Conservation (phyloP, 2,113 vertebrate species). For the Tinamus guttatus region DNA sequence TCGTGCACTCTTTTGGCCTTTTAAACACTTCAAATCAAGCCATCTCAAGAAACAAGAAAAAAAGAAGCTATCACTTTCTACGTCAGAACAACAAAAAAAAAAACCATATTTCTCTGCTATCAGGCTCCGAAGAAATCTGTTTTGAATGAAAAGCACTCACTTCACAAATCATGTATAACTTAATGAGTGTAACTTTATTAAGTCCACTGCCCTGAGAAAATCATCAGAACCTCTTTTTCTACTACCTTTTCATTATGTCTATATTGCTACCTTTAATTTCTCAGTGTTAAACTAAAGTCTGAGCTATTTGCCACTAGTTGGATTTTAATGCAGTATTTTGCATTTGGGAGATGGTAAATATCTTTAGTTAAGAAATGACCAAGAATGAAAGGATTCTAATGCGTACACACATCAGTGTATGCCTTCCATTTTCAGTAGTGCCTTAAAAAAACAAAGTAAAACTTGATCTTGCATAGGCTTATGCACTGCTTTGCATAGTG, state of each 20-base stretch:
- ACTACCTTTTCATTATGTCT: constrained; percentile 58
- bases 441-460: neutral
- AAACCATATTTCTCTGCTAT: neutral
- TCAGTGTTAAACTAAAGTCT: constrained; percentile 27
- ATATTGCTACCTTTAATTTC: constrained; percentile 67
- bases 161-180: constrained; percentile 48
- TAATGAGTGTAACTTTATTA: constrained; percentile 46
- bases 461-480: neutral
- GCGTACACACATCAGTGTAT: neutral
- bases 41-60: neutral
- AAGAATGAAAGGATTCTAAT: neutral
- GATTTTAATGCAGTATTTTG: constrained; percentile 44
- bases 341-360: neutral
- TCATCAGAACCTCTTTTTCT: constrained; percentile 29
- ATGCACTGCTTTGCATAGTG: neutral
- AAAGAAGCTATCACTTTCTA: neutral
- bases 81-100: neutral
- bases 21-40: neutral
- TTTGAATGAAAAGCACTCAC: constrained; percentile 54
- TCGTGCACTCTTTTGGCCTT: neutral
- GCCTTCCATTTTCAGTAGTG: neutral
- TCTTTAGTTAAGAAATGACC: constrained; percentile 17
- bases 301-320: constrained; percentile 18
- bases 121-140: constrained; percentile 12
- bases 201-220: constrained; percentile 55